These are phyloP conservation scores for Pelusios castaneus DNA, from an alignment of 2,113 vertebrate species.

Conservation along the genomic window DNA sequence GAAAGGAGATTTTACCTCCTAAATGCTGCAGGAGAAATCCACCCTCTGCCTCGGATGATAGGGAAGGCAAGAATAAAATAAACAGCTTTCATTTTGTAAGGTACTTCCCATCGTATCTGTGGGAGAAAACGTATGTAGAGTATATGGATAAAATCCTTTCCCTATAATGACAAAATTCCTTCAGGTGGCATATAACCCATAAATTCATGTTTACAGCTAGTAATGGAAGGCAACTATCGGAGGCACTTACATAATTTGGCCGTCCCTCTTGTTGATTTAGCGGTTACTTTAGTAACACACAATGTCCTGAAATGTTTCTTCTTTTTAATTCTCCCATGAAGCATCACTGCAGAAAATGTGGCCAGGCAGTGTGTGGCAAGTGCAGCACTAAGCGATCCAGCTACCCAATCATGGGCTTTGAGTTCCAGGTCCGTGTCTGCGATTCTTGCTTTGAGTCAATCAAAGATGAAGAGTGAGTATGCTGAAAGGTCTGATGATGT, in stretches of 20 bases:
- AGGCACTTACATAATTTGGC: background rate
- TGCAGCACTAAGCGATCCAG: slow-evolving; percentile 94
- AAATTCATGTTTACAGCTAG: background rate
- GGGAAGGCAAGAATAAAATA: background rate
- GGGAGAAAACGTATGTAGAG: background rate
- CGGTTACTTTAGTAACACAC: background rate
- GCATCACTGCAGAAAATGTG: slow-evolving; percentile 98
- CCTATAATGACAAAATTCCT: background rate
- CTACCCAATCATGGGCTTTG: slow-evolving; percentile 96
- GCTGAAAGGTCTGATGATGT: background rate
- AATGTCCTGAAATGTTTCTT: background rate
- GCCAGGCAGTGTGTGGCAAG: slow-evolving; percentile 93
- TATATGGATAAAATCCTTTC: background rate
- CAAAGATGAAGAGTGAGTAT: slow-evolving; percentile 97
- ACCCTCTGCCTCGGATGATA: background rate
- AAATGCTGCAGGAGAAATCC: background rate
- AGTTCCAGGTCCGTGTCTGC: slow-evolving; percentile 96
- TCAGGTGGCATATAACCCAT: background rate
- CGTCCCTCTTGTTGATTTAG: background rate
- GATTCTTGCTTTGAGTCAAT: slow-evolving; percentile 92
- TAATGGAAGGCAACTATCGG: background rate
- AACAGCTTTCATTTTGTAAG: background rate
- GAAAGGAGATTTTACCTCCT: background rate
- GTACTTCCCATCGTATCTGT: background rate
- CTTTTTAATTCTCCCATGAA: slow-evolving; percentile 50